These are phyloP conservation scores for Fringilla coelebs DNA, from an alignment of 2,797 vertebrate species.

Conservation along the genomic window DNA sequence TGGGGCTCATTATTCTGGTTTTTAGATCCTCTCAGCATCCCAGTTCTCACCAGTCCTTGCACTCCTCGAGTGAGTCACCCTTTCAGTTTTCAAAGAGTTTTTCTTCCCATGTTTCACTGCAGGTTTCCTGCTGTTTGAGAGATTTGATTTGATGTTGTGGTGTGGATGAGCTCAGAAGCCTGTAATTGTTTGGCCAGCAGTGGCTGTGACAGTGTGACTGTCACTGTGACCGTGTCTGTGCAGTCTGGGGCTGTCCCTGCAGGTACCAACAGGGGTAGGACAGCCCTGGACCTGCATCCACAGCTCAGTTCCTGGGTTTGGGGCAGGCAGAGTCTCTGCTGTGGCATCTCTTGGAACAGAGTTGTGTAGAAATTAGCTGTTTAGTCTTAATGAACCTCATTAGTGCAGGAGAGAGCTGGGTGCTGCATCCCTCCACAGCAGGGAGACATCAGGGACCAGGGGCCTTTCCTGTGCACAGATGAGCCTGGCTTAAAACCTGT, in stretches of 20 bases:
- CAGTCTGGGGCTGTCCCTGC: background rate
- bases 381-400: background rate
- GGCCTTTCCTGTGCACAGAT: background rate
- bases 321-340: background rate
- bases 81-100: background rate
- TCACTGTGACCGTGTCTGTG: background rate
- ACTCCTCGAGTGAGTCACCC: background rate
- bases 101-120: background rate
- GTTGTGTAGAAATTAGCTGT: background rate
- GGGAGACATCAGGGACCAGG: background rate
- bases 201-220: background rate
- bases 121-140: background rate
- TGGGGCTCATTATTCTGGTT: background rate
- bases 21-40: background rate
- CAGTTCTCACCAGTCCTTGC: background rate
- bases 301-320: rapidly evolving
- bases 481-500: background rate
- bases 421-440: rapidly evolving
- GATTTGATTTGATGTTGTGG: background rate
- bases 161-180: background rate
- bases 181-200: background rate
- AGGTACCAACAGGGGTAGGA: rapidly evolving
- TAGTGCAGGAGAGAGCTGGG: background rate
- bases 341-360: background rate
- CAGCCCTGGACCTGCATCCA: background rate